Evolutionary conservation across 92 coral and sea anemone genomes (phyloP).

Genomic region (Actinernus sp.): DNA sequence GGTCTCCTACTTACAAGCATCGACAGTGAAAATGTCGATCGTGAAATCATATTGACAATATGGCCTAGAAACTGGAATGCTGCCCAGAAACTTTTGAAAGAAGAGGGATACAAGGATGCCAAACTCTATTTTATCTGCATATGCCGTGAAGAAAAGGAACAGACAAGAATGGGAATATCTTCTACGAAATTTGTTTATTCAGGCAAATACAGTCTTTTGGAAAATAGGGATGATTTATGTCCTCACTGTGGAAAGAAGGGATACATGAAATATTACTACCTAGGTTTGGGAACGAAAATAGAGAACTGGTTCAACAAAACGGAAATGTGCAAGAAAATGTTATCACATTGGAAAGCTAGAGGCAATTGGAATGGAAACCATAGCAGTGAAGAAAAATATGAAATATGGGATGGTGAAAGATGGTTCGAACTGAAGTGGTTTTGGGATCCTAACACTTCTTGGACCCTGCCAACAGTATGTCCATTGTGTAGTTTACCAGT

Average conservation of each 20-base stretch:
- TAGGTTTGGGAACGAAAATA: conserved; percentile 1
- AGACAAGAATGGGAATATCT: conserved; percentile 13
- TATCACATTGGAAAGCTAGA: conserved; percentile 33
- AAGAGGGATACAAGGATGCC: conserved; percentile 51
- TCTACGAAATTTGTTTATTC: conserved; percentile 25
- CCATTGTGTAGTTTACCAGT: conserved; percentile 59
- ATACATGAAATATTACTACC: conserved; percentile 7
- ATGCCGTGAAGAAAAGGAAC: conserved; percentile 24
- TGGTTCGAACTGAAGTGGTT: conserved; percentile 81
- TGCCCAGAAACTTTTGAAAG: conserved; percentile 54
- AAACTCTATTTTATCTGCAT: conserved; percentile 56
- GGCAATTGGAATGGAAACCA: conserved; percentile 34
- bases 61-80: conserved; percentile 68
- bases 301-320: conserved; percentile 9
- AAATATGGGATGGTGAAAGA: conserved; percentile 78
- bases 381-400: conserved; percentile 32
- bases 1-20: background rate
- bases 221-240: conserved; percentile 27
- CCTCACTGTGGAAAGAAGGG: conserved; percentile 20
- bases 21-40: conserved; percentile 12
- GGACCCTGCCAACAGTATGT: conserved; percentile 69
- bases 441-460: conserved; percentile 68
- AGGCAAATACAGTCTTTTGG: conserved; percentile 51
- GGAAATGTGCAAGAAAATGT: conserved; percentile 18
- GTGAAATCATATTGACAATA: conserved; percentile 36